These are phyloP conservation scores for Otus sunia DNA, from an alignment of 2,113 vertebrate species.

Conservation along the genomic window DNA sequence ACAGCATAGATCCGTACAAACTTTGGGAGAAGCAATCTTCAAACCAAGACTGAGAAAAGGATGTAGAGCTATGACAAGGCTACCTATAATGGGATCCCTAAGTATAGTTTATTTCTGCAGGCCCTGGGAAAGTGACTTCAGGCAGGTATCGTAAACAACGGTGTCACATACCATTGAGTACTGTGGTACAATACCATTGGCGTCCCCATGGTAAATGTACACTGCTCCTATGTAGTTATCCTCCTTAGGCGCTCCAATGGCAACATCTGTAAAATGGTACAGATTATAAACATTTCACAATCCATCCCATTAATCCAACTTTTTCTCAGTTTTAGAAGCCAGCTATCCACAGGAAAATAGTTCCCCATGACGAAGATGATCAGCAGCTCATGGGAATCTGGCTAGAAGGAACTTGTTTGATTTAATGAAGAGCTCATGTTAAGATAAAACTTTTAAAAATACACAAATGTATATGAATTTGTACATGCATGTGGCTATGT, in stretches of 20 bases:
- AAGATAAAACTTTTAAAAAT: neutral
- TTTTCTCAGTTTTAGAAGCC: neutral
- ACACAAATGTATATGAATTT: neutral
- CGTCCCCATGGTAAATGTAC: conserved; percentile 93
- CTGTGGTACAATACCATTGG: conserved; percentile 81
- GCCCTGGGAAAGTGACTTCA: neutral
- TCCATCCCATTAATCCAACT: neutral
- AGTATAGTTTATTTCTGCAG: neutral
- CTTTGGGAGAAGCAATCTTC: neutral
- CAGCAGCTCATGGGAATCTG: neutral
- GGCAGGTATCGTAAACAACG: neutral
- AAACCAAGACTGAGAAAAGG: neutral
- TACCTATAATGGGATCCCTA: neutral
- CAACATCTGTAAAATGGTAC: conserved; percentile 83
- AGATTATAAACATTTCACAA: neutral
- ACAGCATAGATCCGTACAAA: neutral
- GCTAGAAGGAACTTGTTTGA: neutral
- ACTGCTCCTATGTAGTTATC: conserved; percentile 89
- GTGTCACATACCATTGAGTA: conserved; percentile 90
- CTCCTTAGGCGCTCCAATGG: conserved; percentile 92
- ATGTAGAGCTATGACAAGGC: neutral
- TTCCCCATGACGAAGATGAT: neutral
- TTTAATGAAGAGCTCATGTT: neutral
- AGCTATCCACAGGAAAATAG: neutral
- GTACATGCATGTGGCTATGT: neutral